Evolutionary conservation across 2,113 vertebrate genomes (phyloP), one percentile per base, ranked within the genome.

Genomic region (Corydoras maculifer): DNA sequence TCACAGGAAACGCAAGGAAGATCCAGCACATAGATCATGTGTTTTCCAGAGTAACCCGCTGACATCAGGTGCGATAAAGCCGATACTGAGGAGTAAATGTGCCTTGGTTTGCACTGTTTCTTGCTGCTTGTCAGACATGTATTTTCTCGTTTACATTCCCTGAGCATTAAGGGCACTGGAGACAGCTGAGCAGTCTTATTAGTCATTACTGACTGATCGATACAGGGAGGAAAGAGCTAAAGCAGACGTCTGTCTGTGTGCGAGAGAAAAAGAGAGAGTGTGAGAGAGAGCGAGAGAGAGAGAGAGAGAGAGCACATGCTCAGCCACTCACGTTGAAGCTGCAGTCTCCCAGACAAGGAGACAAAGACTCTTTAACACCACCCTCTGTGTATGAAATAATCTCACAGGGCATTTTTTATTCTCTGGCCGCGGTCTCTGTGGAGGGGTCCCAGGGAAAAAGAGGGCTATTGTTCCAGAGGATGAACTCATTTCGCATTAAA

Each of bases 201-300:
- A 78, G 74, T 86, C 83, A 79, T 81, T 43, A 76, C 68, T 54
- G 71, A 67, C 79, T 80, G 82, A 82, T 85, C 82, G 82, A 87
- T 84, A 80, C 81, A 76, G 48, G 73, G 70, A 75, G 75, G 77
- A 74, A 83, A 80, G 78, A 53, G 81, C 82, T 80, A 84, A 83
- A 77, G 81, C 57, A 82, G 82, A 84, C 75, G 81, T 78, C 76
- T 84, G 84, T 86, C 82, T 86, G 83, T 82, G 82, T 78, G 77
- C 79, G 81, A 77, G 80, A 82, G 82, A 78, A 79, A 75, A 77
- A 76, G 80, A 81, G 79, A 78, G 53, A 18, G 65, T 69, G 62
- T 66, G 71, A 61, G 74, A 69, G 77, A 77, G 61, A 57, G 75
- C 73, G 48, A 53, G 35, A 67, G 15, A 51, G 35, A 62, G 70